Base-by-base conservation (phyloP, 2,797 vertebrate genomes). In the Semotilus atromaculatus region DNA sequence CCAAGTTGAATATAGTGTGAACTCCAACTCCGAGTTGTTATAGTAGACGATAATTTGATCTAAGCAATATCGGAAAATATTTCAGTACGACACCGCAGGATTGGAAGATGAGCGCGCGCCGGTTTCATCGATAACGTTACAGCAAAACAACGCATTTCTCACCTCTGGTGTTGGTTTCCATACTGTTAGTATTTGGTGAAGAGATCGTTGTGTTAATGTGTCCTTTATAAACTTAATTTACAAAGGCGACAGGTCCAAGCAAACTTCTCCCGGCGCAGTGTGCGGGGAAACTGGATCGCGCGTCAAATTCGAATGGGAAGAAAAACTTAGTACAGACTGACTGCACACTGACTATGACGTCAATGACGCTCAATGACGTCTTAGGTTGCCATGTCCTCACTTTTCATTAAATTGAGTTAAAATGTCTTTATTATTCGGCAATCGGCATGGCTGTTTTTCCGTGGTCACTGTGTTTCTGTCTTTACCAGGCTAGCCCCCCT, bases 281-380 rank as follows among this genome's bases (percentile, higher is more conserved):
- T 14, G 26, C n/a, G n/a, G 4, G 1, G 0, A 1, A 26, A 4
- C 1, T 3, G 3, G 0, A 1, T 16, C 6, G 60, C 60, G 60
- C 60, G 26, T 64, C 14, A 31, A n/a, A 3, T 64, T 64, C 26
- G 26, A 60, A 58, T 9, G 7, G 53, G 7, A n/a, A n/a, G n/a
- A n/a, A n/a, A n/a, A n/a, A n/a, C n/a, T n/a, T n/a, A n/a, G n/a
- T n/a, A n/a, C n/a, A n/a, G n/a, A n/a, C n/a, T n/a, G n/a, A n/a
- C n/a, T n/a, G n/a, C n/a, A n/a, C n/a, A n/a, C n/a, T n/a, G n/a
- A n/a, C n/a, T n/a, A n/a, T n/a, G n/a, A n/a, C n/a, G n/a, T n/a
- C n/a, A n/a, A n/a, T n/a, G n/a, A n/a, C n/a, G n/a, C n/a, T n/a
- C n/a, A n/a, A n/a, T n/a, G n/a, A n/a, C n/a, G n/a, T n/a, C n/a